Evolutionary conservation across 2,888 invertebrate genomes (phyloP), one percentile per base, ranked within the genome.

Genomic region (Harpagoxenus sublaevis): DNA sequence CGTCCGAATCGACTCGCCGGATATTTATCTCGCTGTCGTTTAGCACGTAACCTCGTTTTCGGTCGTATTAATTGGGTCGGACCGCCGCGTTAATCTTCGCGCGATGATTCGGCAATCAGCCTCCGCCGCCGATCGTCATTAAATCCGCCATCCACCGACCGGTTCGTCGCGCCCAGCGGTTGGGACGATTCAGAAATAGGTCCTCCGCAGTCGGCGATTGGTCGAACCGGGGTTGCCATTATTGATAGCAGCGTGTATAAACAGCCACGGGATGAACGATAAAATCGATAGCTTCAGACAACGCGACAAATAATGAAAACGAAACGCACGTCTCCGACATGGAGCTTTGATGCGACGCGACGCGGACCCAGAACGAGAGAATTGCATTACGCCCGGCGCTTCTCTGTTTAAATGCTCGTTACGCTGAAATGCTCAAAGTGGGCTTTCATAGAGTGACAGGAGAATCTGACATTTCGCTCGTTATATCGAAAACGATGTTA

Each of bases 171-270:
- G 53, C 68, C 65, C 75, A n/a, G 51, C 82, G 85, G 73, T 39
- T 73, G 45, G 70, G 71, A 77, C 83, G 85, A 85, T 86, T 86
- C 86, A 86, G 85, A 88, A 85, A 85, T 89, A 82, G 87, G 87
- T 88, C 82, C 53, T 81, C 83, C 84, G 75, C 83, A 75, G 65
- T 79, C 84, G 83, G 55, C 84, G 70, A 75, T 85, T 77, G 85
- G 77, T 71, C 71, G 85, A 48, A 39, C 77, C 62, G 84, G 55
- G 66, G 85, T 81, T 88, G 86, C 86, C 85, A 83, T 89, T 86
- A 89, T 89, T 89, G 89, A 88, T 89, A 87, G 88, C 86, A 9
- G 70, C 83, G 84, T 73, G 83, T 89, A 89, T 88, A 89, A 89
- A 85, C 87, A 85, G 78, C 75, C 79, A 55, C 84, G 78, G 77